These are phyloP conservation scores for Manduca sexta DNA, from an alignment of 1,140 invertebrate genomes.

Conservation along the genomic window DNA sequence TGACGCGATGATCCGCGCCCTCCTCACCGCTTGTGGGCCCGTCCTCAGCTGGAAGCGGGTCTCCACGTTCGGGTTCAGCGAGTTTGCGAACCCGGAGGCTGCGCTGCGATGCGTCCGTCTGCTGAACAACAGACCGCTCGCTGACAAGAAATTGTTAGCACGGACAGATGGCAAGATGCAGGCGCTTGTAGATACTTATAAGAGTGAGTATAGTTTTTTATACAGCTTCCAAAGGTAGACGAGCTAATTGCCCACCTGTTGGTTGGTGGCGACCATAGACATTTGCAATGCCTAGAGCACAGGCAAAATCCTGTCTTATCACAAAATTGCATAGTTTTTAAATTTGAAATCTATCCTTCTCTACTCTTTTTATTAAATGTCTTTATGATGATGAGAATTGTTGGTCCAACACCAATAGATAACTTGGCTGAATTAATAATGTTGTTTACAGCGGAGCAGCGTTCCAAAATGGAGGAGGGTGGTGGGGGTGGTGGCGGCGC, in stretches of 20 bases:
- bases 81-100: slow-evolving; percentile 93
- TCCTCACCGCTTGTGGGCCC: slow-evolving; percentile 92
- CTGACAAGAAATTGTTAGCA: slow-evolving; percentile 94
- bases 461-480: slow-evolving; percentile 53
- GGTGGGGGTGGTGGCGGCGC: slow-evolving; percentile 74
- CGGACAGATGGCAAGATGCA: slow-evolving; percentile 99
- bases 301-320: too few relatives aligned
- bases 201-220: slow-evolving; percentile 74
- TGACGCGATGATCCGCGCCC: slow-evolving; percentile 94
- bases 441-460: slow-evolving; percentile 44
- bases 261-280: too few relatives aligned
- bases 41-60: slow-evolving; percentile 98
- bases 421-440: background rate
- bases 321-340: too few relatives aligned
- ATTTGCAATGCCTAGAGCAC: too few relatives aligned
- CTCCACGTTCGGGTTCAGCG: slow-evolving; percentile 99
- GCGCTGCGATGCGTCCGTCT: slow-evolving; percentile 94
- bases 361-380: too few relatives aligned
- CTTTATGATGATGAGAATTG: too few relatives aligned
- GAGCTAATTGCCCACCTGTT: too few relatives aligned
- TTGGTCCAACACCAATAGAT: too few relatives aligned
- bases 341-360: too few relatives aligned
- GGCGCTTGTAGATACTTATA: slow-evolving; percentile 94
- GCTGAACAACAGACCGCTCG: slow-evolving; percentile 94
- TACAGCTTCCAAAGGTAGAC: background rate